These are phyloP conservation scores for Sorex fumeus DNA, from an alignment of 2,113 vertebrate species.

Conservation along the genomic window DNA sequence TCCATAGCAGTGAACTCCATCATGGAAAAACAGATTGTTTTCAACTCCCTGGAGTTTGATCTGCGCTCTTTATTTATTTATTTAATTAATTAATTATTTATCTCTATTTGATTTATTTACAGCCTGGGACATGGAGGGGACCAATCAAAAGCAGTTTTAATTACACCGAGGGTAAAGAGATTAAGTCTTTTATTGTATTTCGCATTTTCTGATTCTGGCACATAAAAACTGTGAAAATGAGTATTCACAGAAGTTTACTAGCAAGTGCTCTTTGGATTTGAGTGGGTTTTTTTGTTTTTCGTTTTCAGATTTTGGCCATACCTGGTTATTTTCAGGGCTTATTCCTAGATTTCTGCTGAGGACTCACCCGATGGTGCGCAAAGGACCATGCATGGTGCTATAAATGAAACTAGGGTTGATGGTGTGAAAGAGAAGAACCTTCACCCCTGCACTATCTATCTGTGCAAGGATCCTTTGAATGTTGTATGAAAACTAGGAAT, in stretches of 20 bases:
- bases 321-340: no score
- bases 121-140: neutral
- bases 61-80: neutral
- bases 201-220: neutral
- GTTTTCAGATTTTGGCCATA: no score
- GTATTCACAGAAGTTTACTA: neutral
- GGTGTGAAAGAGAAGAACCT: no score
- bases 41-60: neutral
- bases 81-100: no score
- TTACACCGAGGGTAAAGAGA: neutral
- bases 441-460: no score
- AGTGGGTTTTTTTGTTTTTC: no score
- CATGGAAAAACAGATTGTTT: constrained; percentile 7
- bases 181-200: neutral
- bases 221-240: neutral
- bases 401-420: no score
- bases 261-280: neutral
- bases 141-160: neutral
- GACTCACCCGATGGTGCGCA: no score
- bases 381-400: no score
- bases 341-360: no score
- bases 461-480: neutral
- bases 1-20: neutral
- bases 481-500: neutral
- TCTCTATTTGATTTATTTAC: neutral